Percentiles rank a stretch among this genome's conserved stretches.
Evolutionary conservation across 2,113 vertebrate genomes (phyloP).

Genomic region (Podocnemis expansa): DNA sequence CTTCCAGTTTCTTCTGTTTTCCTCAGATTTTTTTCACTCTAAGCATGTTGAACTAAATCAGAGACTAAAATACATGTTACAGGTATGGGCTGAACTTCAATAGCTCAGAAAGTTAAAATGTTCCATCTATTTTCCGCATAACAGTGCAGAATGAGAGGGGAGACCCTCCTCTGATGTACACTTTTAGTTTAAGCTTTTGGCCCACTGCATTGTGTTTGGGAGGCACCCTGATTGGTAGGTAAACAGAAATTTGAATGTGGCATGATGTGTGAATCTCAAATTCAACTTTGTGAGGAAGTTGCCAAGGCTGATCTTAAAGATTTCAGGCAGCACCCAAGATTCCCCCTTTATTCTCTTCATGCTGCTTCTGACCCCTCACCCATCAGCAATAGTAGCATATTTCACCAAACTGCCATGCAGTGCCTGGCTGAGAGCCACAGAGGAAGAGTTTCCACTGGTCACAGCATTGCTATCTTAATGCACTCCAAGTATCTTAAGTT

Average conservation of each 20-base stretch:
- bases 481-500: not conserved
- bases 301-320: not conserved
- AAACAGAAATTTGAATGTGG: not conserved
- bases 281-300: not conserved
- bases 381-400: not conserved
- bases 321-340: not conserved
- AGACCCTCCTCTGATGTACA: not conserved
- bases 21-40: not conserved
- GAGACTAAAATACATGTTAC: not conserved
- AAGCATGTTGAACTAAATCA: not conserved
- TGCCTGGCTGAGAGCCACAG: not conserved
- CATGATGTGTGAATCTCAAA: not conserved
- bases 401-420: not conserved
- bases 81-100: not conserved
- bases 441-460: not conserved
- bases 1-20: not conserved
- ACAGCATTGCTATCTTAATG: not conserved
- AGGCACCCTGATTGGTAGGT: not conserved
- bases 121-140: not conserved
- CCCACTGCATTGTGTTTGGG: not conserved
- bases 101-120: not conserved
- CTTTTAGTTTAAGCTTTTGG: rapidly evolving
- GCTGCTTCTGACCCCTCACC: not conserved
- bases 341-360: not conserved
- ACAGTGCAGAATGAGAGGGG: not conserved